Percentiles rank a stretch among this genome's conserved stretches.
Evolutionary conservation across 23 tunicate species (phyloP).

Genomic region (Corella eumyota): DNA sequence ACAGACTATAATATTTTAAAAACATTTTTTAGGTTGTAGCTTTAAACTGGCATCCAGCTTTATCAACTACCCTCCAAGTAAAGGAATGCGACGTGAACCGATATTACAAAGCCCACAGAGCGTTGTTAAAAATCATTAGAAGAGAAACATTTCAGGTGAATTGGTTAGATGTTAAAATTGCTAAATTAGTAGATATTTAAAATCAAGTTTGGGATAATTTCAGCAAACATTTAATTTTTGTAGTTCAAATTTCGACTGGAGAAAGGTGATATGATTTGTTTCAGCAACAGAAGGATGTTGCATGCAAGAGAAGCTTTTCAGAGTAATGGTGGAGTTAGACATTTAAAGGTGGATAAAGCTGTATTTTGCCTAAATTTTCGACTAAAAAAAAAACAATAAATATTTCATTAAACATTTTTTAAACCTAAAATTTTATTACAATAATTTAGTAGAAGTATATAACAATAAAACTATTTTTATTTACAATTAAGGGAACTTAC

Average conservation of each 20-base stretch:
- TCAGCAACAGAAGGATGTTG: slow-evolving; percentile 38
- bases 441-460: no score
- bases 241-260: slow-evolving; percentile 16
- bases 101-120: slow-evolving; percentile 23
- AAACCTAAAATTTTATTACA: no score
- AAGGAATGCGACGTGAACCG: slow-evolving; percentile 17
- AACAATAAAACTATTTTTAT: no score
- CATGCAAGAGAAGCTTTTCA: slow-evolving; percentile 34
- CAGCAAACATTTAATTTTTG: no score
- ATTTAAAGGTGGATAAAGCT: no score
- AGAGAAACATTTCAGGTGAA: slow-evolving; percentile 13
- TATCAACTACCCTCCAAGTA: slow-evolving; percentile 8
- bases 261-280: slow-evolving; percentile 14
- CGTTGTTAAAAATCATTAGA: slow-evolving; percentile 10
- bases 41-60: slow-evolving; percentile 18
- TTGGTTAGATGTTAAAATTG: no score
- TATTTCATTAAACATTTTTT: no score
- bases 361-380: no score
- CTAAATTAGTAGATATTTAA: no score
- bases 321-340: slow-evolving; percentile 17
- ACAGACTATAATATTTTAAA: neutral
- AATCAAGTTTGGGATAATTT: no score
- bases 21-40: slow-evolving; percentile 23
- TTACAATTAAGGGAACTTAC: slow-evolving; percentile 12
- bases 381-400: no score